Conservation (phyloP, 2,888 invertebrate species). For the Calameuta filiformis region DNA sequence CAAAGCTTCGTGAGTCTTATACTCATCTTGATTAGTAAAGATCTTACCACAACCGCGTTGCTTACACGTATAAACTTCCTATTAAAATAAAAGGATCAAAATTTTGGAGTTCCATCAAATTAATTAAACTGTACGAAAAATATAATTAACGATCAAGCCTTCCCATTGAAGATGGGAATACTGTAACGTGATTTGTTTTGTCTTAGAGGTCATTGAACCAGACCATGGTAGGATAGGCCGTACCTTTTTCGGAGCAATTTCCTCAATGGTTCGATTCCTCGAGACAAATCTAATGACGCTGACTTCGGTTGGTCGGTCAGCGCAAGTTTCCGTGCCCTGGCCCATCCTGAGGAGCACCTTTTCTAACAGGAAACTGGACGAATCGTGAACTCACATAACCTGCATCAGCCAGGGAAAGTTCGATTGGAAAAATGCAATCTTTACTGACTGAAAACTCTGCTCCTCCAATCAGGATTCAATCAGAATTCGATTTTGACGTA, state of each 20-base stretch:
- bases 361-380: neutral
- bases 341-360: constrained; percentile 45
- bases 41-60: constrained; percentile 62
- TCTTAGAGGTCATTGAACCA: constrained; percentile 60
- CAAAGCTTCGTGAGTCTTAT: constrained; percentile 58
- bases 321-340: constrained; percentile 61
- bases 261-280: constrained; percentile 62
- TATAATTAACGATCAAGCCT: neutral
- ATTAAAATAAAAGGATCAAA: constrained; percentile 22
- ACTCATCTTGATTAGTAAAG: constrained; percentile 62
- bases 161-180: neutral
- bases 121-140: neutral
- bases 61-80: constrained; percentile 62
- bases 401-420: constrained; percentile 26
- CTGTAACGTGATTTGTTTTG: constrained; percentile 55
- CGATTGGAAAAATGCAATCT: constrained; percentile 8
- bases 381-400: constrained; percentile 44
- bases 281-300: constrained; percentile 64
- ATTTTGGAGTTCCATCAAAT: constrained; percentile 3
- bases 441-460: constrained; percentile 1
- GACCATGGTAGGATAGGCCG: constrained; percentile 10
- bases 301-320: constrained; percentile 61
- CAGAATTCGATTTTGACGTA: constrained; percentile 11
- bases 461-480: constrained; percentile 24
- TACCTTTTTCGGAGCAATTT: constrained; percentile 64